Evolutionary conservation across 2,113 vertebrate species (phyloP), one percentile per base, ranked within the genome.

Genomic region (Dasyornis broadbenti): DNA sequence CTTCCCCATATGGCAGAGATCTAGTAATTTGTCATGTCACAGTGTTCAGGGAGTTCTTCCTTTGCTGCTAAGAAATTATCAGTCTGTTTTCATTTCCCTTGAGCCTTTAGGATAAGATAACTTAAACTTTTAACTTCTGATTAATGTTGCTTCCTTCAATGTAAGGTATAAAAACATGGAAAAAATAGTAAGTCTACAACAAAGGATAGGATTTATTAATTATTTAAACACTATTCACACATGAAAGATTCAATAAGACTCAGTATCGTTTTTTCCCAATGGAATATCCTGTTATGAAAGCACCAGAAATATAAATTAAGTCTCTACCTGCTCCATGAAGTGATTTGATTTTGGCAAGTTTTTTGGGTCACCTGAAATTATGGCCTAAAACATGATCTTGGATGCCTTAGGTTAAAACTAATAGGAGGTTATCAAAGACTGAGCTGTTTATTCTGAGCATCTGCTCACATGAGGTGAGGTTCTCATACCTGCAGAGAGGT

Each of bases 51-150:
- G 81, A 88, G 79, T 77, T 82, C 56, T 83, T 70, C 40, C 7
- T 86, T 61, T 92, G 37, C 86, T 88, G 42, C 53, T 86, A 90
- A 92, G 82, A 91, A 96, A 86, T 40, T 33, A 64, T 84, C 69
- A 56, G 35, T 59, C 92, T 89, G 83, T 84, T 93, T 93, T 91
- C 82, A 79, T 65, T 95, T 92, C 70, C 94, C 82, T 82, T 24
- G 56, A 65, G 81, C 72, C 52, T 92, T 57, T 30, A 64, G 49
- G 59, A 77, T 24, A 30, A 71, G 69, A 94, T 30, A 37, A 89
- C 69, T 95, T 89, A 82, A 92, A 92, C 45, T 63, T 84, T 82
- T 85, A 94, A 92, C 72, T 81, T 93, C 82, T 79, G 69, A 92
- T 85, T 91, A 86, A 93, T 91, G 66, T 49, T 40, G 70, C 28